These are phyloP conservation scores for Sinodicranocentrus sp. DNA, from an alignment of 2,888 invertebrate genomes.

Conservation along the genomic window DNA sequence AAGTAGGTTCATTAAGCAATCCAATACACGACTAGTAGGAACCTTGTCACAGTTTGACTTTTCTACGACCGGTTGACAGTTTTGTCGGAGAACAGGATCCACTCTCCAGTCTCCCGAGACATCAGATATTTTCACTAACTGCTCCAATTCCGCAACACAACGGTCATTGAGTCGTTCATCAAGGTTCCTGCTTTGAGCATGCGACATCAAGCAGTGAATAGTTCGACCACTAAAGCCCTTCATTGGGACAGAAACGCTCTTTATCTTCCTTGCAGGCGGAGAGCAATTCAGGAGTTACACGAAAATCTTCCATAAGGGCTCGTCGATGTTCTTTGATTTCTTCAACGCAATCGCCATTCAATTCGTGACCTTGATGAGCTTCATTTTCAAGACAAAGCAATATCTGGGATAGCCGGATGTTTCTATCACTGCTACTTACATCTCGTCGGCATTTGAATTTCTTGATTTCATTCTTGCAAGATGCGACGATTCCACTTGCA, in stretches of 20 bases:
- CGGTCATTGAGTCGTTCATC: constrained; percentile 84
- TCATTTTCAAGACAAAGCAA: constrained; percentile 93
- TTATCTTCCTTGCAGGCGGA: constrained; percentile 93
- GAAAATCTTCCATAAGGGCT: constrained; percentile 95
- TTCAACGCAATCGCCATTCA: constrained; percentile 88
- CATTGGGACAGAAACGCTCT: constrained; percentile 84
- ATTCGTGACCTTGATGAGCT: constrained; percentile 84
- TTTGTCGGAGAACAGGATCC: constrained; percentile 92
- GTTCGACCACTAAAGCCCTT: constrained; percentile 92
- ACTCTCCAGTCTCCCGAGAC: constrained; percentile 97
- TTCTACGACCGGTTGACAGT: constrained; percentile 92
- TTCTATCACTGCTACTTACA: constrained; percentile 82
- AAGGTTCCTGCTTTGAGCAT: constrained; percentile 84
- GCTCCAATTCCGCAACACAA: constrained; percentile 89
- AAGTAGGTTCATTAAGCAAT: constrained; percentile 95
- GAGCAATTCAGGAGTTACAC: constrained; percentile 95
- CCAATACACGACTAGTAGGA: constrained; percentile 83
- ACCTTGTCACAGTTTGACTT: constrained; percentile 70
- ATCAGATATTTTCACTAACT: constrained; percentile 90
- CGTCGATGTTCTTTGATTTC: constrained; percentile 95
- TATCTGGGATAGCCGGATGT: constrained; percentile 92
- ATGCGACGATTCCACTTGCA: constrained; percentile 91
- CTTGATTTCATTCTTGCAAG: constrained; percentile 94
- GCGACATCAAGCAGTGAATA: constrained; percentile 96
- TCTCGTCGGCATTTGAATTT: constrained; percentile 80